Evolutionary conservation across 2,797 vertebrate genomes (phyloP), one percentile per base, ranked within the genome.

Genomic region (Parotocinclus haroldoi): DNA sequence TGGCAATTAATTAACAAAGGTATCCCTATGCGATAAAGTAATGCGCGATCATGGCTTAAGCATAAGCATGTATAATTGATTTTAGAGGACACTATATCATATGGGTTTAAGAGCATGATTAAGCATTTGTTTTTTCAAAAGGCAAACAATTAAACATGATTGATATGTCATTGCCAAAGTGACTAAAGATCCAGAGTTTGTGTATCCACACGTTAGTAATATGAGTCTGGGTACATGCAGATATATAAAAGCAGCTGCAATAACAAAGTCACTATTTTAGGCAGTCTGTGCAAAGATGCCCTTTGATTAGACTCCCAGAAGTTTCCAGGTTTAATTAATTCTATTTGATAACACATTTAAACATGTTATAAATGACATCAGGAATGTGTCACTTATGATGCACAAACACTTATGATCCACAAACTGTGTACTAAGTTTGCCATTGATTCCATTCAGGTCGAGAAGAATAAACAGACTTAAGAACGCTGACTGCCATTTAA

Each of bases 261-360:
- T 68, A 75, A 73, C 63, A 68, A 59, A 55, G 56, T 63, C 72
- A 61, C 76, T 78, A 78, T 78, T 78, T 75, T 73, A 14, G 63
- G 71, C 59, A 53, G 46, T 53, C 68, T 71, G 55, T 64, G 75
- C 73, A 73, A 63, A 73, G 68, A 75, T 66, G 56, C 67, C 51
- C 70, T 68, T 77, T 39, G 58, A 71, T 71, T 68, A 68, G 69
- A 66, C 52, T 39, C 63, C 61, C 61, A 56, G 57, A 60, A 77
- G 78, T 71, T 71, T 77, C 78, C 58, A 66, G 44, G 50, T 75
- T 79, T 71, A 73, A 77, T 79, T 73, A 71, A 79, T 79, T 71
- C 64, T 66, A 46, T 62, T 73, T 63, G 64, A 72, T 76, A 79
- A 69, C 40, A 27, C 39, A 19, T 64, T 55, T 54, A 16, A 27